Conservation (phyloP, 2,113 vertebrate species). For the Osmerus eperlanus region DNA sequence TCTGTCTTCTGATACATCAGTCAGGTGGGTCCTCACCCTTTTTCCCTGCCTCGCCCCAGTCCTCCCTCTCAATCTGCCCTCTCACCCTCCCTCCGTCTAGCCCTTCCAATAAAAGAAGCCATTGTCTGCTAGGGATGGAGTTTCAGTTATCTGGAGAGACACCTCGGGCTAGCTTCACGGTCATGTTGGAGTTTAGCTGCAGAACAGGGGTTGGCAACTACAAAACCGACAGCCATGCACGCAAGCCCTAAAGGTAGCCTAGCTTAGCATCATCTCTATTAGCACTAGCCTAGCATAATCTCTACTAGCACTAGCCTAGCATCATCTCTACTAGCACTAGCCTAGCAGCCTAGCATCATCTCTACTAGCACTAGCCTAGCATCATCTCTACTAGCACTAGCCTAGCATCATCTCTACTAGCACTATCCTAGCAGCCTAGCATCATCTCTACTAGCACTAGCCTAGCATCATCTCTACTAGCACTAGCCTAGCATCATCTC, state of each 20-base stretch:
- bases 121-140: background rate
- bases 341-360: too few relatives aligned
- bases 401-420: too few relatives aligned
- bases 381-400: too few relatives aligned
- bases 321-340: too few relatives aligned
- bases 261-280: background rate
- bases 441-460: too few relatives aligned
- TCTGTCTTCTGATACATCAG: conserved; percentile 33
- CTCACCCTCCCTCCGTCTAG: background rate
- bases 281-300: too few relatives aligned
- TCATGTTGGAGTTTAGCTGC: conserved; percentile 7
- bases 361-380: too few relatives aligned
- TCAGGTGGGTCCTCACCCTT: background rate
- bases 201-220: conserved; percentile 5
- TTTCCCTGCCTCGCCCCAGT: background rate
- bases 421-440: too few relatives aligned
- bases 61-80: background rate
- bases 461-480: too few relatives aligned
- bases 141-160: background rate
- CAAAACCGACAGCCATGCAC: background rate
- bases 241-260: background rate
- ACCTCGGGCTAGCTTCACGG: conserved; percentile 2
- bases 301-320: too few relatives aligned
- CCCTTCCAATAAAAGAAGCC: background rate
- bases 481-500: too few relatives aligned